These are phyloP conservation scores for Lepidothrix coronata DNA, from an alignment of 2,113 vertebrate genomes.

Conservation along the genomic window DNA sequence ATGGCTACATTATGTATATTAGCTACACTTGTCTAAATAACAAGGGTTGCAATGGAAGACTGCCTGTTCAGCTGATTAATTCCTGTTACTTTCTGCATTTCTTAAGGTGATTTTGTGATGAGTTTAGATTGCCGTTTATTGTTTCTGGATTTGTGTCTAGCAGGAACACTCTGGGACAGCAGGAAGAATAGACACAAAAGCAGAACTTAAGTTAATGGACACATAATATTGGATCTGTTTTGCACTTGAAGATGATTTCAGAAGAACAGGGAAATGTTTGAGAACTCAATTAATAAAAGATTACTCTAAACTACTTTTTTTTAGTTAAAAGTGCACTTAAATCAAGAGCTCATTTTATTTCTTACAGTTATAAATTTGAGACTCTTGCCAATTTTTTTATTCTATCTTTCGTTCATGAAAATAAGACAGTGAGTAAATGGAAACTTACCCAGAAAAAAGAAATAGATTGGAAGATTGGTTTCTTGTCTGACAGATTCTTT, in stretches of 20 bases:
- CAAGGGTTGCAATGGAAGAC: conserved; percentile 42
- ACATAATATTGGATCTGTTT: background rate
- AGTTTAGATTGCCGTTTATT: conserved; percentile 11
- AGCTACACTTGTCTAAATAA: conserved; percentile 67
- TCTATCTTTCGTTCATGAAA: conserved; percentile 19
- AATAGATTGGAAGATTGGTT: background rate
- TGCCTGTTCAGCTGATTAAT: conserved; percentile 3
- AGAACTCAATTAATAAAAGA: background rate
- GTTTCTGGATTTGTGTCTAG: background rate
- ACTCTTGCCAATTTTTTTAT: background rate
- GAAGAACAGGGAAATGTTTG: background rate
- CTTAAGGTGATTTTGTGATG: conserved; percentile 14
- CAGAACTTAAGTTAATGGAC: background rate
- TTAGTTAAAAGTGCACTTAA: background rate
- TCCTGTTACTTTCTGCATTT: conserved; percentile 41
- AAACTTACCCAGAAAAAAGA: background rate
- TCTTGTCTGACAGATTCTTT: conserved; percentile 36
- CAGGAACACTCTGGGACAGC: background rate
- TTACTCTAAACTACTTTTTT: background rate
- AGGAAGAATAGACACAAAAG: background rate
- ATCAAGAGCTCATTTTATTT: background rate
- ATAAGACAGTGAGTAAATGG: background rate
- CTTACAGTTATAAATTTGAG: background rate
- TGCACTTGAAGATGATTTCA: background rate
- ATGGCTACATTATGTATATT: conserved; percentile 72